phyloP scores from a whole-genome alignment of 2,113 vertebrate species.

The Hydrolagus affinis region DNA sequence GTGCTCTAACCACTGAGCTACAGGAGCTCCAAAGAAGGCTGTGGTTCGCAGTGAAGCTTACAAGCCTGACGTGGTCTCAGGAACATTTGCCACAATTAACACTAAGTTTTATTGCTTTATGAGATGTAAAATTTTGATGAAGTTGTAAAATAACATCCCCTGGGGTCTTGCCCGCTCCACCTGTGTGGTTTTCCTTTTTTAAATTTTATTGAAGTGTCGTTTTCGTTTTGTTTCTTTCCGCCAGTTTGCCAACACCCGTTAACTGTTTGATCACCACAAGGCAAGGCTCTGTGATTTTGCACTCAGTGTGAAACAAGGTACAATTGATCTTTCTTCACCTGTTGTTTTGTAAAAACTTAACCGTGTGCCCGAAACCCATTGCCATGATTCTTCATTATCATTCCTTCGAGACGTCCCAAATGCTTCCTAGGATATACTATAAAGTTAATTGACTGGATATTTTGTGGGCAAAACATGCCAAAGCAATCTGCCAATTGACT shows the following conservation, averaged over 20 bases:
- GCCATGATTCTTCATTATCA: no score
- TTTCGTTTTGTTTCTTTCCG: constrained; percentile 36
- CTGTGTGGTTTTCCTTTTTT: constrained; percentile 27
- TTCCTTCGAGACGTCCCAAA: no score
- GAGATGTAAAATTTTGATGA: constrained; percentile 56
- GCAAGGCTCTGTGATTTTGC: not conserved
- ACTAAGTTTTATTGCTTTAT: constrained; percentile 52
- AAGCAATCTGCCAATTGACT: no score
- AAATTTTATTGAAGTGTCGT: not conserved
- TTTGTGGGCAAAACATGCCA: no score
- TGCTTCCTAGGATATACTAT: no score
- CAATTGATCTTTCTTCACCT: no score
- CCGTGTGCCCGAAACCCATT: no score
- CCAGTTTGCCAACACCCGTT: constrained; percentile 45
- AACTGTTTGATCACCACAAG: constrained; percentile 50
- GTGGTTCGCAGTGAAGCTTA: constrained; percentile 33
- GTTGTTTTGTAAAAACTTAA: no score
- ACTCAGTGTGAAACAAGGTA: no score
- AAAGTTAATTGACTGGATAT: no score
- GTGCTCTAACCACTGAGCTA: no score
- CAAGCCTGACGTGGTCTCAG: constrained; percentile 41
- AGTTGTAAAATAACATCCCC: constrained; percentile 45
- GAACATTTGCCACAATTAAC: constrained; percentile 52
- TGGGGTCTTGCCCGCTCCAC: constrained; percentile 37
- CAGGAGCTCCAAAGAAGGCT: no score